A percentile compares a stretch with the other conserved stretches of the same genome.
phyloP scores from a whole-genome alignment of 37 sponge, comb jelly and placozoan species.

The Haliclona indistincta region DNA sequence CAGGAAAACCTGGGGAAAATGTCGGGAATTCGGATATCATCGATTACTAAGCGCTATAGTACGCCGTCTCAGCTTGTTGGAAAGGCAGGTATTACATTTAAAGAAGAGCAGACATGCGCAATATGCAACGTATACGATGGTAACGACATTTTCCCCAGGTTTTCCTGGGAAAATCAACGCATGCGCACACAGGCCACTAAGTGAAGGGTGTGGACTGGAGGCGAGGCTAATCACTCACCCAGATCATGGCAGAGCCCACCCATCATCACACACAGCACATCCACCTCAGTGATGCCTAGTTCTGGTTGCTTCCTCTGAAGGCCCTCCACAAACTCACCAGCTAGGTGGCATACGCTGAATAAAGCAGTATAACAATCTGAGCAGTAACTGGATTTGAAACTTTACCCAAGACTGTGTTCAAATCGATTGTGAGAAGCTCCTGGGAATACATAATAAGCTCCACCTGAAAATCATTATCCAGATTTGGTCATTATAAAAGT shows the following conservation, averaged over 20 bases:
- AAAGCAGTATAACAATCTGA: not conserved
- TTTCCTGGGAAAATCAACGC: no score
- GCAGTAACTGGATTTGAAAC: not conserved
- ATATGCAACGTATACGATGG: no score
- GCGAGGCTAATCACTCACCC: conserved; percentile 62
- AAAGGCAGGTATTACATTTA: no score
- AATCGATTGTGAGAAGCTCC: conserved; percentile 95
- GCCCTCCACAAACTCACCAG: conserved; percentile 82
- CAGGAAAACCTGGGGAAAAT: no score
- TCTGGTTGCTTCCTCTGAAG: conserved; percentile 82
- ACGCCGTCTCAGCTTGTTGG: no score
- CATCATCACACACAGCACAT: conserved; percentile 93
- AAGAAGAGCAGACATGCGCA: no score
- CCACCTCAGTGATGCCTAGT: conserved; percentile 80
- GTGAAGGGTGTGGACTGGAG: not conserved
- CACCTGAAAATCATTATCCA: conserved; percentile 39
- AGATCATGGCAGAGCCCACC: conserved; percentile 96
- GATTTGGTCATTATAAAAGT: not conserved
- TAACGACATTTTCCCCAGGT: no score
- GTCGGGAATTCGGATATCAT: no score
- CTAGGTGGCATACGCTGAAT: conserved; percentile 83
- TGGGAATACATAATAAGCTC: conserved; percentile 82
- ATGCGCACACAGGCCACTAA: not conserved
- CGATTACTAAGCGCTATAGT: no score
- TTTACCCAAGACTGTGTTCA: conserved; percentile 96